Conservation (phyloP, 2,888 invertebrate genomes). For the Urechis unicinctus region DNA sequence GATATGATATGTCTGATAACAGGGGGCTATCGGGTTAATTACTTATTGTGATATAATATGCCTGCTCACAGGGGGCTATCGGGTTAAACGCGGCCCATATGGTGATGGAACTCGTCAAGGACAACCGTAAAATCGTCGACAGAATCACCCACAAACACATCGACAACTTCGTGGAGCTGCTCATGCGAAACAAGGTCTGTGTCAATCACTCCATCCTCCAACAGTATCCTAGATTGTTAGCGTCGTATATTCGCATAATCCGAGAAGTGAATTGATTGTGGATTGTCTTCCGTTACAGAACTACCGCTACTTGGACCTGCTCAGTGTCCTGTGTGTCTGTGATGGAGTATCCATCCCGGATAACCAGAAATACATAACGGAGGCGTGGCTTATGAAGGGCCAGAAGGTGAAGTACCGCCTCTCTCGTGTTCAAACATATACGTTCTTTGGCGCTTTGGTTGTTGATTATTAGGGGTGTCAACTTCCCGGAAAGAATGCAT, state of each 20-base stretch:
- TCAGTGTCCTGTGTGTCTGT: constrained; percentile 47
- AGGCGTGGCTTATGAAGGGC: constrained; percentile 24
- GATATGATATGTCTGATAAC: no score
- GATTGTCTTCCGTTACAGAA: constrained; percentile 24
- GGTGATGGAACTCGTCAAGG: constrained; percentile 47
- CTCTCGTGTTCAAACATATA: not conserved
- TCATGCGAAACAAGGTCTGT: constrained; percentile 38
- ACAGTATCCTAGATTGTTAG: no score
- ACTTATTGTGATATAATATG: not conserved
- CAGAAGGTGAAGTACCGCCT: no score
- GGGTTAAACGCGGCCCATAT: constrained; percentile 47
- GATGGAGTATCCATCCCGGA: constrained; percentile 46
- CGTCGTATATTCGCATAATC: no score
- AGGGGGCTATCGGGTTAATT: not conserved
- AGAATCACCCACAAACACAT: constrained; percentile 42
- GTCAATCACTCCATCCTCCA: no score
- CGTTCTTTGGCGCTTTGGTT: no score
- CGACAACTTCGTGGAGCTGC: constrained; percentile 39
- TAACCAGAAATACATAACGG: constrained; percentile 46
- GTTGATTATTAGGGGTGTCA: no score
- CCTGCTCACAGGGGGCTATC: constrained; percentile 30
- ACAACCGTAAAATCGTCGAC: constrained; percentile 48
- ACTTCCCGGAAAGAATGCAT: no score
- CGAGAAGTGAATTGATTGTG: no score
- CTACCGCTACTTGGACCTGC: constrained; percentile 40